These are phyloP conservation scores for Platypus cylindrus DNA, from an alignment of 2,888 invertebrate genomes.

Conservation along the genomic window DNA sequence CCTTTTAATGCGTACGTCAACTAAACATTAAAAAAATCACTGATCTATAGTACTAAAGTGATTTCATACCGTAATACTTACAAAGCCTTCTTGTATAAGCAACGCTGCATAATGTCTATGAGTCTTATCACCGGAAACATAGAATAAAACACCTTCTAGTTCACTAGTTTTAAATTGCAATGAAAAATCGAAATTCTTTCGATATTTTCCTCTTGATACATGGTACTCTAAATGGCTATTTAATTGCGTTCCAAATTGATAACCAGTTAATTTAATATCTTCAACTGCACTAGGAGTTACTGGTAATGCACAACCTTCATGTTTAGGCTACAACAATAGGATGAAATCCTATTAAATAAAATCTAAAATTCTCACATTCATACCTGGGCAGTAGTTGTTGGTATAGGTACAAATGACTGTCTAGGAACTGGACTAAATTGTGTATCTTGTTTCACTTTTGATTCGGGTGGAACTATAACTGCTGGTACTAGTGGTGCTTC, in stretches of 20 bases:
- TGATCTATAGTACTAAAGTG: not conserved
- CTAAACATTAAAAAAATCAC: slow-evolving; percentile 30
- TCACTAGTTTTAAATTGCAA: slow-evolving; percentile 66
- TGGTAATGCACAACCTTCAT: slow-evolving; percentile 39
- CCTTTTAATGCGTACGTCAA: slow-evolving; percentile 60
- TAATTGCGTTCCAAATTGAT: slow-evolving; percentile 44
- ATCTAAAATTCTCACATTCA: no score
- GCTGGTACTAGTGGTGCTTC: not conserved
- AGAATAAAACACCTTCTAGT: slow-evolving; percentile 73
- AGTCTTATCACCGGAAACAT: slow-evolving; percentile 47
- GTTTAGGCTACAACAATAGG: slow-evolving; percentile 6
- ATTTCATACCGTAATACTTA: slow-evolving; percentile 35
- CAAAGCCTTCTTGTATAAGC: slow-evolving; percentile 60
- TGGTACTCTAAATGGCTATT: slow-evolving; percentile 63
- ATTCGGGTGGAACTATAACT: not conserved
- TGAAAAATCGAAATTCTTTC: slow-evolving; percentile 59
- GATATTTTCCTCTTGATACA: slow-evolving; percentile 41
- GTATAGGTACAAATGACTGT: slow-evolving; percentile 15
- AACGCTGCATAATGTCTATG: slow-evolving; percentile 54
- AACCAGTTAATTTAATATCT: slow-evolving; percentile 20
- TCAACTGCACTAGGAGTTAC: slow-evolving; percentile 40
- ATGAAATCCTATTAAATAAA: no score
- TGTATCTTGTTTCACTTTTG: no score
- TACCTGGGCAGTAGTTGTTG: slow-evolving; percentile 19
- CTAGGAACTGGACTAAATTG: no score